Evolutionary conservation across 2,113 vertebrate species (phyloP).

Genomic region (Anarrhichthys ocellatus): DNA sequence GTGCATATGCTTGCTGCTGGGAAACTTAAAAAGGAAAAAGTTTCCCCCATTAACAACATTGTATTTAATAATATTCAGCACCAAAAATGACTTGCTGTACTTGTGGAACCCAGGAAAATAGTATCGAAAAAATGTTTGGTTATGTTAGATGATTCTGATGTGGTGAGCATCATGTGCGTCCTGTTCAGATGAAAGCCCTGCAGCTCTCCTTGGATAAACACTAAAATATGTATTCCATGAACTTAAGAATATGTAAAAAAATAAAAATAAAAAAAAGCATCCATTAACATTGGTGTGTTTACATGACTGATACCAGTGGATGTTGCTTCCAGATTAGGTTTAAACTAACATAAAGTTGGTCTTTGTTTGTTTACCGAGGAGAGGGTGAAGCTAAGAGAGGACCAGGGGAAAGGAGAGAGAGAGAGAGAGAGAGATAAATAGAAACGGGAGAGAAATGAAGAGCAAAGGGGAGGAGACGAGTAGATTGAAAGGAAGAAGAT

Average conservation of each 20-base stretch:
- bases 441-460: background rate
- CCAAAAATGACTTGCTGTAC: background rate
- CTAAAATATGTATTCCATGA: background rate
- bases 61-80: background rate
- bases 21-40: background rate
- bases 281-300: background rate
- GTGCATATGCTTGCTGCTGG: slow-evolving; percentile 1
- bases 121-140: background rate
- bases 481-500: slow-evolving; percentile 68
- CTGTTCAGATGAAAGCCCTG: background rate
- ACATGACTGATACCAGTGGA: background rate
- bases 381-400: slow-evolving; percentile 26
- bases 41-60: background rate
- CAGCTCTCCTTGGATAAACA: background rate
- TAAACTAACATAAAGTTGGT: slow-evolving; percentile 30
- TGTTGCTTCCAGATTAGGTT: slow-evolving; percentile 35
- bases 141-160: background rate
- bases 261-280: background rate
- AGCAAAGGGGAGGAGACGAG: slow-evolving; percentile 59
- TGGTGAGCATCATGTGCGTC: background rate
- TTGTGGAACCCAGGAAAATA: background rate
- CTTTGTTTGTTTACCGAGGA: slow-evolving; percentile 65
- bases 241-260: background rate
- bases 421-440: background rate
- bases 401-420: slow-evolving; percentile 54